Evolutionary conservation across 2,797 vertebrate species (phyloP), one percentile per base, ranked within the genome.

Genomic region (Hippopotamyrus pictus): DNA sequence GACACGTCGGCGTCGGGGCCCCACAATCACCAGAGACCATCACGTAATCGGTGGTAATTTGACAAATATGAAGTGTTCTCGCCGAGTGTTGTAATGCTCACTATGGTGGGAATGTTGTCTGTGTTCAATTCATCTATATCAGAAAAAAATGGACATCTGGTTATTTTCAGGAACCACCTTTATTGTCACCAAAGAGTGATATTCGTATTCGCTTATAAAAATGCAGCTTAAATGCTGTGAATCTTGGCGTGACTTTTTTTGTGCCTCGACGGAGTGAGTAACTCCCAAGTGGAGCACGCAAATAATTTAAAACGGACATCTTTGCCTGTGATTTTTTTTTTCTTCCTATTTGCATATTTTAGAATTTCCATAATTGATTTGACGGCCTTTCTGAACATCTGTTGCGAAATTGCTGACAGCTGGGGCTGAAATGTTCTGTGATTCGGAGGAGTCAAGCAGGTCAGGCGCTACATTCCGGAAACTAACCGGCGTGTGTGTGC

Each of bases 351-450:
- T 84, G 53, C 82, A 73, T 86, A 62, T 89, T 89, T 89, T 57
- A 69, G 25, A 86, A 89, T 85, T 69, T 29, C 22, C 57, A 85
- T 89, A 89, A 89, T 89, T 89, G 46, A 86, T 89, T 86, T 65
- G 88, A 69, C 53, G 53, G 88, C n/a, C 48, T 89, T 57, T 59
- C 33, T 88, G 88, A 83, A 88, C 88, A 88, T 69, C 82, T 89
- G 82, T 51, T 86, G 22, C 29, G 19, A 69, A 86, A 85, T 51
- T 86, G 82, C 59, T 69, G 41, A 89, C 59, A 65, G 29, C 83
- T 86, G 59, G 14, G 54, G 17, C 41, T 85, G 25, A 12, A 88
- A 88, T 89, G 48, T 65, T n/a, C 33, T 69, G 59, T 33, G 44
- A 37, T 89, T 59, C 82, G 5, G 4, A 54, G 50, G 17, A 83